Percentiles rank a stretch among this genome's conserved stretches.
Conservation (phyloP, 2,888 invertebrate species). For the Tubulanus polymorphus region DNA sequence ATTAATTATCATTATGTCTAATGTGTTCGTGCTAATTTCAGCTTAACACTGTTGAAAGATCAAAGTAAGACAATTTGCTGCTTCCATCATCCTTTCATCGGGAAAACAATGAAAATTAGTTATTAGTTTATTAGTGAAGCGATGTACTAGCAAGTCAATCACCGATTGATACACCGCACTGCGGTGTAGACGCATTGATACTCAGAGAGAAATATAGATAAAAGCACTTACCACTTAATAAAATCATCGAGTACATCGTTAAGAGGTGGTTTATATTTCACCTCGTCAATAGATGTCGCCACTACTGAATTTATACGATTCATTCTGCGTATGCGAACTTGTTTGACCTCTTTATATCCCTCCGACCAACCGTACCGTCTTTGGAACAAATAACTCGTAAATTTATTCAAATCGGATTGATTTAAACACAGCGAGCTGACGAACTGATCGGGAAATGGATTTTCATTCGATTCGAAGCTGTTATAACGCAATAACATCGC, state of each 20-base stretch:
- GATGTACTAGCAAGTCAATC: no score
- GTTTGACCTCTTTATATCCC: slow-evolving; percentile 24
- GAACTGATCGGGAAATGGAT: slow-evolving; percentile 19
- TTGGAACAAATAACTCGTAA: slow-evolving; percentile 38
- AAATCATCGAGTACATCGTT: slow-evolving; percentile 30
- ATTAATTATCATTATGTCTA: no score
- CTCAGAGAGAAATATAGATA: neutral
- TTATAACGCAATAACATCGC: no score
- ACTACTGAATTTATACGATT: slow-evolving; percentile 26
- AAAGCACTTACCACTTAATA: slow-evolving; percentile 28
- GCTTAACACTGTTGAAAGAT: no score
- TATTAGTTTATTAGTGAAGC: no score
- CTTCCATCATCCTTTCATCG: no score
- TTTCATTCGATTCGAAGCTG: no score
- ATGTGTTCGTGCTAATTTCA: no score
- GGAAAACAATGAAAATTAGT: no score
- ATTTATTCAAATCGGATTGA: slow-evolving; percentile 25
- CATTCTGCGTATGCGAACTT: slow-evolving; percentile 23
- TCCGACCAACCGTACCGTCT: slow-evolving; percentile 46
- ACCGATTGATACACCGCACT: no score
- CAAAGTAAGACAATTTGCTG: no score
- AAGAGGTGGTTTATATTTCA: slow-evolving; percentile 28
- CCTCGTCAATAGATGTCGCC: slow-evolving; percentile 17
- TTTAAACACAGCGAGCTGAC: slow-evolving; percentile 17
- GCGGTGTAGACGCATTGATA: no score